Percentiles rank a stretch among this genome's conserved stretches.
phyloP scores from a whole-genome alignment of 2,113 vertebrate species.

The Sinocyclocheilus anshuiensis region DNA sequence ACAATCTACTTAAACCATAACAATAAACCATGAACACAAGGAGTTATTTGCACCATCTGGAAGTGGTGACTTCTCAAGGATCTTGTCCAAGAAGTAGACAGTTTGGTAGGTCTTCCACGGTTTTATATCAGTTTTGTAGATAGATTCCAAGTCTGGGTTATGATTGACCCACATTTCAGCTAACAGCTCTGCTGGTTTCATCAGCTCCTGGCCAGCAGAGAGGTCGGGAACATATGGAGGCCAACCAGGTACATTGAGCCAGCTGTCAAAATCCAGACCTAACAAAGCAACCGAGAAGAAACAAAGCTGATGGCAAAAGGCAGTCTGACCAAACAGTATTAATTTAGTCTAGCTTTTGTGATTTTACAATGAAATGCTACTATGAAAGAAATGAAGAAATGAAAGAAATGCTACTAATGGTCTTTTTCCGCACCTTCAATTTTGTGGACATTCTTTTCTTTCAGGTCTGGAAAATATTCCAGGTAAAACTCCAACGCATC shows the following conservation, averaged over 20 bases:
- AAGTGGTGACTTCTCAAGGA: conserved; percentile 80
- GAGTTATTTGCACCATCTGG: conserved; percentile 70
- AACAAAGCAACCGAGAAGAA: background rate
- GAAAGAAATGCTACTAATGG: background rate
- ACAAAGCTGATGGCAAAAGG: background rate
- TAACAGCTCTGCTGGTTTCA: conserved; percentile 77
- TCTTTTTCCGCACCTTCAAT: conserved; percentile 71
- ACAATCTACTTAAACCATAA: background rate
- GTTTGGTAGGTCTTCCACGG: conserved; percentile 83
- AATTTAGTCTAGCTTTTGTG: background rate
- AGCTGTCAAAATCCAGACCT: conserved; percentile 83
- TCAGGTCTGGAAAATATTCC: conserved; percentile 81
- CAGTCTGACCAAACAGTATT: background rate
- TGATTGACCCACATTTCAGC: conserved; percentile 74
- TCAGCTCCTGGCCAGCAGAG: conserved; percentile 75
- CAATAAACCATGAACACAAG: background rate
- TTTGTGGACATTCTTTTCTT: conserved; percentile 73
- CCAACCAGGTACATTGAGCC: conserved; percentile 83
- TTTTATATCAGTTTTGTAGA: conserved; percentile 60
- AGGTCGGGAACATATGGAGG: conserved; percentile 83
- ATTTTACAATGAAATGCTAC: too few species aligned
- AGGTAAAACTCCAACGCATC: conserved; percentile 81
- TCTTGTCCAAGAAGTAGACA: conserved; percentile 80
- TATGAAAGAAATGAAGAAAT: too few species aligned
- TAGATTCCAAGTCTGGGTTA: conserved; percentile 61